Conservation (phyloP, 2,113 vertebrate genomes). For the Rutilus rutilus region DNA sequence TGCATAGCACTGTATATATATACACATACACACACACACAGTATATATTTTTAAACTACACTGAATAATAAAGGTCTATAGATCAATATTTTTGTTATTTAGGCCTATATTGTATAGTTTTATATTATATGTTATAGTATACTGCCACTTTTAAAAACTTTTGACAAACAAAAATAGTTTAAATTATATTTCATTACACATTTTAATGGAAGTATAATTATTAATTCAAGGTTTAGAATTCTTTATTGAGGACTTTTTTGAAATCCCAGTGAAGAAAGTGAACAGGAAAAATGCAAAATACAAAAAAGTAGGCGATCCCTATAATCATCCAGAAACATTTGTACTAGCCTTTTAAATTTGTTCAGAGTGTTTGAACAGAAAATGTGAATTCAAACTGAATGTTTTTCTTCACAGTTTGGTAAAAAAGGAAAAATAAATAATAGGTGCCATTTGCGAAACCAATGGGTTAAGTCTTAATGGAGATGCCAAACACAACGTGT, state of each 20-base stretch:
- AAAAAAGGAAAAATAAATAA: background rate
- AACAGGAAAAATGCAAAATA: background rate
- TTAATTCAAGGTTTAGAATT: too few relatives aligned
- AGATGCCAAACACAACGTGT: conserved; percentile 44
- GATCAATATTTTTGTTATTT: too few relatives aligned
- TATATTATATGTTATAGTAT: background rate
- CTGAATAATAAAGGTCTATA: too few relatives aligned
- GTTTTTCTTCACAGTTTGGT: conserved; percentile 3
- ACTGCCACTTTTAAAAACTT: too few relatives aligned
- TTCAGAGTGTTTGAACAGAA: background rate
- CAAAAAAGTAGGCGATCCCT: background rate
- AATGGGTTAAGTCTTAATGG: conserved; percentile 45
- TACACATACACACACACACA: background rate
- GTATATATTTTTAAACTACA: too few relatives aligned
- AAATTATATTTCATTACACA: background rate
- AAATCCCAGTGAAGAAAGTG: background rate
- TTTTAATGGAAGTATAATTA: background rate
- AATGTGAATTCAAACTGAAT: background rate
- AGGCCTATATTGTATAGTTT: background rate
- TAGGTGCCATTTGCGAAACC: conserved; percentile 47
- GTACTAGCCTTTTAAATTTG: background rate
- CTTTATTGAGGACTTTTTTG: too few relatives aligned
- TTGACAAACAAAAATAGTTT: background rate
- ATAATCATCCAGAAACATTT: background rate
- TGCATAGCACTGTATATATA: too few relatives aligned